Conservation (phyloP, 2,113 vertebrate genomes). For the Dascyllus trimaculatus region DNA sequence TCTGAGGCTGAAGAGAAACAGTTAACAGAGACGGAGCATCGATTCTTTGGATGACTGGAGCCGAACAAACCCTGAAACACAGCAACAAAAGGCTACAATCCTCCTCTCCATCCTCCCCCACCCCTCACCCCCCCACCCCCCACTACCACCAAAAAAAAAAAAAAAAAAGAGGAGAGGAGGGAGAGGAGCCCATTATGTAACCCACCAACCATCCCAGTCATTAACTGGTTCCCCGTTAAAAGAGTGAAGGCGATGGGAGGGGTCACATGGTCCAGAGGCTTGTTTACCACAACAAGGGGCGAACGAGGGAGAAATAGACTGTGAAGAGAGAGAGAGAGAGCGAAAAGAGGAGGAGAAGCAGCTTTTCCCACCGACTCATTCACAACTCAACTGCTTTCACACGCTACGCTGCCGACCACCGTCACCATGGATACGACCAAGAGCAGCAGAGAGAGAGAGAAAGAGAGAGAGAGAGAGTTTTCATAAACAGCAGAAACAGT, state of each 20-base stretch:
- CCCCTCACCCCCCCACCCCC: neutral
- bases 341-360: slow-evolving; percentile 7
- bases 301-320: slow-evolving; percentile 45
- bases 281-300: slow-evolving; percentile 73
- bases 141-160: neutral
- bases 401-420: slow-evolving; percentile 86
- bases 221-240: slow-evolving; percentile 64
- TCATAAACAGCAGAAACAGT: too few species aligned
- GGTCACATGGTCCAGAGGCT: slow-evolving; percentile 59
- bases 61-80: slow-evolving; percentile 70
- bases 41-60: slow-evolving; percentile 81
- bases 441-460: slow-evolving; percentile 54
- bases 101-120: slow-evolving; percentile 6
- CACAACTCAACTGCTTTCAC: slow-evolving; percentile 94
- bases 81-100: slow-evolving; percentile 72
- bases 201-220: slow-evolving; percentile 58
- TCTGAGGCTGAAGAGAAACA: slow-evolving; percentile 45
- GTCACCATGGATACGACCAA: slow-evolving; percentile 91
- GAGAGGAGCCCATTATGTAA: slow-evolving; percentile 76
- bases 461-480: slow-evolving; percentile 26
- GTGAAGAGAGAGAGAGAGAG: slow-evolving; percentile 44
- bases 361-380: slow-evolving; percentile 86
- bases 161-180: slow-evolving; percentile 5
- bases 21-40: slow-evolving; percentile 60
- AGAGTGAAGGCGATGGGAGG: slow-evolving; percentile 10